These are phyloP conservation scores for Neoarius graeffei DNA, from an alignment of 2,113 vertebrate genomes.

Conservation along the genomic window DNA sequence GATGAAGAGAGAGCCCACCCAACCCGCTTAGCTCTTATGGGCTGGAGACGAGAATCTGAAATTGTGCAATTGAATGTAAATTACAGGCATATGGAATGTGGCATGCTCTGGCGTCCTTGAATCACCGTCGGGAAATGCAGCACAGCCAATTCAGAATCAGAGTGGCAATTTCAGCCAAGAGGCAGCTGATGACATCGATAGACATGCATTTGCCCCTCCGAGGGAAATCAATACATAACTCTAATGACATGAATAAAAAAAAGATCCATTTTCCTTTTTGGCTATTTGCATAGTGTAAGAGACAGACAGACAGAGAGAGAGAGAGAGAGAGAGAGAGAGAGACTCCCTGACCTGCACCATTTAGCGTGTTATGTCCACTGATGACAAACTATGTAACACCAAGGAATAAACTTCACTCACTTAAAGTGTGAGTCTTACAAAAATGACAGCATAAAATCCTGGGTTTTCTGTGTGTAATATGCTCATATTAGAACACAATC, in stretches of 20 bases:
- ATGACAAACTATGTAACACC: conserved; percentile 58
- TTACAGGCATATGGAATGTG: conserved; percentile 36
- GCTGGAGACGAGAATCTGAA: conserved; percentile 42
- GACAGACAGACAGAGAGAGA: conserved; percentile 9
- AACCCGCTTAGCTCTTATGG: conserved; percentile 12
- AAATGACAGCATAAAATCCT: no score
- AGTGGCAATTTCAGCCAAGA: conserved; percentile 60
- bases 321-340: conserved; percentile 42
- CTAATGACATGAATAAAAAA: conserved; percentile 59
- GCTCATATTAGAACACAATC: no score
- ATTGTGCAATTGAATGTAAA: conserved; percentile 40
- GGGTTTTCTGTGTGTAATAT: no score
- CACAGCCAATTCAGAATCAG: conserved; percentile 36
- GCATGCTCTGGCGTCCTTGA: conserved; percentile 4
- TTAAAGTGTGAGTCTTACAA: neutral
- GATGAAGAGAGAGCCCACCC: neutral
- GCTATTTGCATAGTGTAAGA: conserved; percentile 45
- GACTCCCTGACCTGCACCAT: conserved; percentile 56
- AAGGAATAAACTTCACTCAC: conserved; percentile 57
- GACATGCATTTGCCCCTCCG: conserved; percentile 45
- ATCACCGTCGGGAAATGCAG: conserved; percentile 7
- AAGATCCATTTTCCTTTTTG: conserved; percentile 39
- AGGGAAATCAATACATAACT: conserved; percentile 47
- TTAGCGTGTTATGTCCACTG: conserved; percentile 58
- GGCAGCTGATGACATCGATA: conserved; percentile 58